Percentiles rank a stretch among this genome's conserved stretches.
Evolutionary conservation across 2,888 invertebrate genomes (phyloP).

Genomic region (Diarsia mendica): DNA sequence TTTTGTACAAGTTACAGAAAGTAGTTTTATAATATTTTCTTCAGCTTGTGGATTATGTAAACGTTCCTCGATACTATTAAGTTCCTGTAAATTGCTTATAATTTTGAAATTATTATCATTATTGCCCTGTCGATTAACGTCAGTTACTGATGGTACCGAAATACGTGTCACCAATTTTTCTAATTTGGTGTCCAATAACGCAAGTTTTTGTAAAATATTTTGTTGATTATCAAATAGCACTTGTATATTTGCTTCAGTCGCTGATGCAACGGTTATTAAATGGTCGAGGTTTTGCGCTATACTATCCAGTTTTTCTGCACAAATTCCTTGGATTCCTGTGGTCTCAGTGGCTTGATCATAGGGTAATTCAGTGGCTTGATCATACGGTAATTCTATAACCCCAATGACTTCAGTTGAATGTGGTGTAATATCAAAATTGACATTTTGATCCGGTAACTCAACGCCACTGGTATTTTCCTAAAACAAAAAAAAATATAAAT

Average conservation of each 20-base stretch:
- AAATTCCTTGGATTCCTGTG: conserved; percentile 4
- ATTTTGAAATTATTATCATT: conserved; percentile 7
- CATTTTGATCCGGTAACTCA: conserved; percentile 4
- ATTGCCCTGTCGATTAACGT: not conserved
- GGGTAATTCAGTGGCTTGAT: not conserved
- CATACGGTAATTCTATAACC: not conserved
- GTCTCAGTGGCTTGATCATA: conserved; percentile 1
- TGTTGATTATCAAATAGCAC: conserved; percentile 5
- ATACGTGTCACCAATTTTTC: conserved; percentile 15
- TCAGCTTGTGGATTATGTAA: conserved; percentile 7
- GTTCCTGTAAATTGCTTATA: not conserved
- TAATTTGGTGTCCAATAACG: conserved; percentile 11
- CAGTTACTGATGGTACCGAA: conserved; percentile 12
- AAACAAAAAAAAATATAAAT: not conserved
- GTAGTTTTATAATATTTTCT: conserved; percentile 5
- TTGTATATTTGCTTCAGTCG: conserved; percentile 4
- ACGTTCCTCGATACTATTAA: conserved; percentile 8
- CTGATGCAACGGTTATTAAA: conserved; percentile 9
- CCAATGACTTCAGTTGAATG: not conserved
- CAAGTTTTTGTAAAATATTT: conserved; percentile 8
- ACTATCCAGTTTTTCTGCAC: conserved; percentile 5
- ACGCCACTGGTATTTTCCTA: conserved; percentile 8
- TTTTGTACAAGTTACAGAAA: conserved; percentile 21
- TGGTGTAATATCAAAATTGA: not conserved
- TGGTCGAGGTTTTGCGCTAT: conserved; percentile 14